phyloP scores from a whole-genome alignment of 2,888 invertebrate species.

The Drosophila incognita region DNA sequence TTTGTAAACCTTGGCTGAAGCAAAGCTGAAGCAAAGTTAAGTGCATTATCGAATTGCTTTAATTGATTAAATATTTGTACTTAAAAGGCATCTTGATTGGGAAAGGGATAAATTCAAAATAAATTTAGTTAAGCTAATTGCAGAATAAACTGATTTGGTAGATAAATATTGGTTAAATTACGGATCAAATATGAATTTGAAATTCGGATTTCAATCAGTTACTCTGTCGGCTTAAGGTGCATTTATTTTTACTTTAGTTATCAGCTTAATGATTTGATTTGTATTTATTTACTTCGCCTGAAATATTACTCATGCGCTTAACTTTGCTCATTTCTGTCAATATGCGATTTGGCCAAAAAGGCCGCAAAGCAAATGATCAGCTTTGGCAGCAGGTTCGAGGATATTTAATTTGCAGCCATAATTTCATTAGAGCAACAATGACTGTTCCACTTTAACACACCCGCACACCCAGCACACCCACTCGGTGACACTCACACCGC shows the following conservation, averaged over 20 bases:
- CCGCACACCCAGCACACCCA: neutral
- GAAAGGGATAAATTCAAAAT: neutral
- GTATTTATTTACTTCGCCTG: neutral
- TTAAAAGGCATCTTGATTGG: neutral
- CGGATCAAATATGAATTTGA: neutral
- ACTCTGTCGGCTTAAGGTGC: neutral
- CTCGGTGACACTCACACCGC: neutral
- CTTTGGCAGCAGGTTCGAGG: slow-evolving; percentile 22
- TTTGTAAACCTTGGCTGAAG: slow-evolving; percentile 13
- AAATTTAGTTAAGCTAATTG: neutral
- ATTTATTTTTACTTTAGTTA: neutral
- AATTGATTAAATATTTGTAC: neutral
- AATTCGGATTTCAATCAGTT: neutral
- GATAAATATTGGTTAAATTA: neutral
- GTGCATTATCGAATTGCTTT: neutral
- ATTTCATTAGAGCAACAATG: slow-evolving; percentile 64
- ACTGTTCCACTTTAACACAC: neutral
- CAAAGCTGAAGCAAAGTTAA: neutral
- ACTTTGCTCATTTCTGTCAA: neutral
- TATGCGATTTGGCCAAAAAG: slow-evolving; percentile 9
- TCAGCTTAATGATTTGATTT: neutral
- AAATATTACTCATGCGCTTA: neutral
- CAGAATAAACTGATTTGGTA: neutral
- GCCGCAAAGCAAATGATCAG: slow-evolving; percentile 16
- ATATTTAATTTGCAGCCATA: slow-evolving; percentile 78